These are phyloP conservation scores for Macroglossus sobrinus DNA, from an alignment of 2,113 vertebrate genomes.

Conservation along the genomic window DNA sequence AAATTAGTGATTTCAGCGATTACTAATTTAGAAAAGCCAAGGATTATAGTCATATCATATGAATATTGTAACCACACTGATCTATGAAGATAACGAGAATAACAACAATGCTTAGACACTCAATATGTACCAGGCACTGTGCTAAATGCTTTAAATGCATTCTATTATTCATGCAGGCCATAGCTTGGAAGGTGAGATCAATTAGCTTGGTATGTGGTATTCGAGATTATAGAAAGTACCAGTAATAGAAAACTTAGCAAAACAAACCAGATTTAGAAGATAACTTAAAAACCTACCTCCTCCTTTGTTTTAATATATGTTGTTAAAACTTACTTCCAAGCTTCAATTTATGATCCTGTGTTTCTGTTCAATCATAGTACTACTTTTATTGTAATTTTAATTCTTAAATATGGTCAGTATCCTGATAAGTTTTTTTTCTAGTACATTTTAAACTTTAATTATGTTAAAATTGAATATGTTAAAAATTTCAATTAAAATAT, in stretches of 20 bases:
- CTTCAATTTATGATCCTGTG: not conserved
- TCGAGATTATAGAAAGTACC: slow-evolving; percentile 33
- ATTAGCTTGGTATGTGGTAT: not conserved
- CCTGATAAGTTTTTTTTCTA: not conserved
- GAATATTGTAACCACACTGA: not conserved
- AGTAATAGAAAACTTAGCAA: slow-evolving; percentile 10
- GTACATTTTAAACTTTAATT: not conserved
- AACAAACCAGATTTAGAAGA: not conserved
- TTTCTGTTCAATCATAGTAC: not conserved
- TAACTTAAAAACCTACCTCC: not conserved
- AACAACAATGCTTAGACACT: not conserved
- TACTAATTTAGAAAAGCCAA: not conserved
- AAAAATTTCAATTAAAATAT: not conserved
- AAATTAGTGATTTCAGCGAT: not conserved
- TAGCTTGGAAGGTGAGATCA: not conserved
- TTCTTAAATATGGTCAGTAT: not conserved
- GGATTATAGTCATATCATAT: not conserved
- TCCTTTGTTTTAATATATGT: not conserved
- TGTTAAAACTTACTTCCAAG: not conserved
- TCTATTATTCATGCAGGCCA: not conserved
- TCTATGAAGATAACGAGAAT: not conserved
- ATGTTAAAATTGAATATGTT: not conserved
- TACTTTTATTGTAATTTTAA: not conserved
- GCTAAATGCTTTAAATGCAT: not conserved
- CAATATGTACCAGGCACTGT: not conserved